A percentile compares a stretch with the other conserved stretches of the same genome.
phyloP scores from a whole-genome alignment of 2,888 invertebrate genomes.

The Nymphalis polychloros region DNA sequence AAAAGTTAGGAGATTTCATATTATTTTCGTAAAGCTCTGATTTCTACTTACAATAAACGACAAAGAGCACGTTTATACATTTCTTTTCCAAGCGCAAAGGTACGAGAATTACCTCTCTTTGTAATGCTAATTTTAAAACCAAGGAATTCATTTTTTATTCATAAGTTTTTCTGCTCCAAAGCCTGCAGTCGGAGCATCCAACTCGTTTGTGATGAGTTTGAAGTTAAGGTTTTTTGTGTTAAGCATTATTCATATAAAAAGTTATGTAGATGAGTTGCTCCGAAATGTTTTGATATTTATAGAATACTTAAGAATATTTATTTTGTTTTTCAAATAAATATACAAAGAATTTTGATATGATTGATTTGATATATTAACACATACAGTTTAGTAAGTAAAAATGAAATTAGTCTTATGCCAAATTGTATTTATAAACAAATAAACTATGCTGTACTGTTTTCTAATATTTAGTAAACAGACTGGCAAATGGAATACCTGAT shows the following conservation, averaged over 20 bases:
- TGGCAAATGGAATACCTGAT: no score
- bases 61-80: conserved; percentile 70
- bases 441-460: no score
- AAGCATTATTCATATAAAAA: conserved; percentile 56
- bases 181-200: conserved; percentile 74
- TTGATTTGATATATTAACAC: no score
- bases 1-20: conserved; percentile 21
- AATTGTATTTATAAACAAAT: no score
- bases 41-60: conserved; percentile 71
- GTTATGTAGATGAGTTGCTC: conserved; percentile 41
- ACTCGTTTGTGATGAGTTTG: conserved; percentile 72
- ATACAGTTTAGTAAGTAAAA: no score
- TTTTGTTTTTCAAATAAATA: neutral
- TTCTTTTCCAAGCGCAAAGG: conserved; percentile 74
- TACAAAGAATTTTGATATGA: neutral
- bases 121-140: conserved; percentile 81
- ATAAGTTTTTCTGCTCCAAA: conserved; percentile 80
- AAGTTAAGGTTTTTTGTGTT: conserved; percentile 51
- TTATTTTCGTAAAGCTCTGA: conserved; percentile 58
- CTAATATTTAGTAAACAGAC: no score
- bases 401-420: no score
- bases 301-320: neutral
- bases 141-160: conserved; percentile 82
- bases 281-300: conserved; percentile 10
- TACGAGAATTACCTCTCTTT: conserved; percentile 80